A percentile compares a stretch with the other conserved stretches of the same genome.
Evolutionary conservation across 1,140 invertebrate genomes (phyloP).

Genomic region (Arion vulgaris): DNA sequence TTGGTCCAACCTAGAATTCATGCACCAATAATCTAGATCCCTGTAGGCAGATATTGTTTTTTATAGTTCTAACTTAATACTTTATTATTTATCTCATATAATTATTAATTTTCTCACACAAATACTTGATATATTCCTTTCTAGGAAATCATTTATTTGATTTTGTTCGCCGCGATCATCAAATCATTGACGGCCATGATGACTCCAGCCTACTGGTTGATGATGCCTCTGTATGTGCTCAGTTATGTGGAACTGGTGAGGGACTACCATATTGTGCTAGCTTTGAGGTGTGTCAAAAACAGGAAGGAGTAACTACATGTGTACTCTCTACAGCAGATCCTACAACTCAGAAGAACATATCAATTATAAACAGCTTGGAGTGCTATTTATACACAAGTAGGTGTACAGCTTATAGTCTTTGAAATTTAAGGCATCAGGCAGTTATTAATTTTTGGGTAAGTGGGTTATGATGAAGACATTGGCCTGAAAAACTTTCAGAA

Average conservation of each 20-base stretch:
- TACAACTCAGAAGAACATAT: neutral
- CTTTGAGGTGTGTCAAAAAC: constrained; percentile 13
- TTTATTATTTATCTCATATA: no score
- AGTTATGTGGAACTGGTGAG: neutral
- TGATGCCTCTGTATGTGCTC: neutral
- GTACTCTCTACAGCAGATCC: constrained; percentile 13
- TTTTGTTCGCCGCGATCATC: neutral
- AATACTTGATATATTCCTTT: no score
- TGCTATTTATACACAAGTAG: constrained; percentile 9
- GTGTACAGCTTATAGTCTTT: neutral
- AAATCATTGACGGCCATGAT: constrained; percentile 1
- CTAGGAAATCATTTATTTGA: constrained; percentile 20
- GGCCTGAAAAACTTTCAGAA: no score
- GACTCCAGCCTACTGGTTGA: neutral
- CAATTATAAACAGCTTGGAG: neutral
- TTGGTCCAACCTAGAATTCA: no score
- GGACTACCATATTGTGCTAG: neutral
- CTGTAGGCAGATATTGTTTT: no score
- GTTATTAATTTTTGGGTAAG: no score
- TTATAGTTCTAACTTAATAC: no score
- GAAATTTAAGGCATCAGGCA: no score
- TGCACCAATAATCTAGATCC: no score
- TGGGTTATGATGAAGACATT: no score
- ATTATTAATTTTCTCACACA: no score
- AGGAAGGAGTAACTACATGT: neutral